Base-by-base conservation (phyloP, 2,113 vertebrate genomes). In the Symphodus melops region DNA sequence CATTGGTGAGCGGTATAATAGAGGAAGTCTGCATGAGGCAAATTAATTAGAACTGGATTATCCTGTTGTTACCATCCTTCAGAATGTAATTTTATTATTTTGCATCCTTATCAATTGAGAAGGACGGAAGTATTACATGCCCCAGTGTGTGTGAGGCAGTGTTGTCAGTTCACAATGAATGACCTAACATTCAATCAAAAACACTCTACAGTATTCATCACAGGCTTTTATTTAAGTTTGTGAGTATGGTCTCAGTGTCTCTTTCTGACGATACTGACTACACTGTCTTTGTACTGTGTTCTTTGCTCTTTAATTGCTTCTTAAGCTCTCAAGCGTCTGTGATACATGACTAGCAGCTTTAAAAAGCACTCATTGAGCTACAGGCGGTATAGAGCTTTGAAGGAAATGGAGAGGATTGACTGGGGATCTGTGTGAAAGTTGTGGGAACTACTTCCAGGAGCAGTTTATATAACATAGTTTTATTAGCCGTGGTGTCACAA, bases 151-250 rank as follows among this genome's bases (percentile, higher is more conserved):
- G 49, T 61, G 63, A 79, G 68, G 73, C 68, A 79, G 87, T 52
- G 33, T 62, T 23, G 51, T 67, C 61, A 72, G 82, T 87, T 71
- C 73, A 82, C 86, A 87, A 91, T 75, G 28, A 88, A 89, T 87
- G 83, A 85, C 72, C 68, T 72, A 71, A 71, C 77, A 86, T 92
- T 90, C 72, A 91, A 89, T 88, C 87, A 72, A 78, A 86, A 84
- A 57, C 81, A 80, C 76, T 77, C 72, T 78, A 33, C 28, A 33
- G 28, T 33, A 85, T 83, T 82, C 71, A 90, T 92, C 83, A 81
- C 60, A 5, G 46, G 46, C 76, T 78, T 59, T 69, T 49, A 54
- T 87, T 79, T 77, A 81, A 83, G 84, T 59, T 86, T 73, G 61
- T 86, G 84, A 74, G 48, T 58, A 42, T 64, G 70, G 58, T 68